phyloP scores from a whole-genome alignment of 2,888 invertebrate species.

The Athalia cordata region DNA sequence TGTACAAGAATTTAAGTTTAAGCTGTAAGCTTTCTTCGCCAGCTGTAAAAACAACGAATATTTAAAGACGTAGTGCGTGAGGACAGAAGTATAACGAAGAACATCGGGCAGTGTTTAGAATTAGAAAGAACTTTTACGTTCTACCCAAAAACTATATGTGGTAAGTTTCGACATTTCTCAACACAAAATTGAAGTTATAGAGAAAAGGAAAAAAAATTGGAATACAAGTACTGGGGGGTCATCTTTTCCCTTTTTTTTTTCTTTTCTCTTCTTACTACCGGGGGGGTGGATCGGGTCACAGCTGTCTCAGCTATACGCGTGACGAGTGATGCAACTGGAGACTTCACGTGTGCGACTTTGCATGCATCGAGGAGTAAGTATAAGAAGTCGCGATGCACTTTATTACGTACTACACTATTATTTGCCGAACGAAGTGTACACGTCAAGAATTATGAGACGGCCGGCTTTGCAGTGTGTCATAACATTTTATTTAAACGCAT shows the following conservation, averaged over 20 bases:
- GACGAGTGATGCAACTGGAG: constrained; percentile 25
- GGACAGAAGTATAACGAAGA: not conserved
- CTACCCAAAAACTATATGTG: too few species aligned
- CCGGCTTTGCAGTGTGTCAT: not conserved
- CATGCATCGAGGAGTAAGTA: constrained; percentile 25
- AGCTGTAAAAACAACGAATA: constrained; percentile 20
- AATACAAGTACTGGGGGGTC: too few species aligned
- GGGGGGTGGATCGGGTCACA: constrained; percentile 9
- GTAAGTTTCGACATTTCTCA: too few species aligned
- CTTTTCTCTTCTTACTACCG: not conserved
- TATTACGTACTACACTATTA: not conserved
- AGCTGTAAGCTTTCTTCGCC: not conserved
- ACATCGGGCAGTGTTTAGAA: not conserved
- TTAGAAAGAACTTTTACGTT: too few species aligned
- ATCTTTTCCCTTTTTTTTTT: too few species aligned
- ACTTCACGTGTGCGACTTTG: constrained; percentile 24
- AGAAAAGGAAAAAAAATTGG: too few species aligned
- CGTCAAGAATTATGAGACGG: not conserved
- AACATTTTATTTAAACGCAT: not conserved
- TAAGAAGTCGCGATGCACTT: constrained; percentile 7
- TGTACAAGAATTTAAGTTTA: too few species aligned
- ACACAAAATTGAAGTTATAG: too few species aligned
- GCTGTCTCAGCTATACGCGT: constrained; percentile 17
- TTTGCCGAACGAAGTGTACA: constrained; percentile 5
- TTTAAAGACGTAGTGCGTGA: not conserved